Evolutionary conservation across 2,888 invertebrate genomes (phyloP).

Genomic region (Choreutis nemorana): DNA sequence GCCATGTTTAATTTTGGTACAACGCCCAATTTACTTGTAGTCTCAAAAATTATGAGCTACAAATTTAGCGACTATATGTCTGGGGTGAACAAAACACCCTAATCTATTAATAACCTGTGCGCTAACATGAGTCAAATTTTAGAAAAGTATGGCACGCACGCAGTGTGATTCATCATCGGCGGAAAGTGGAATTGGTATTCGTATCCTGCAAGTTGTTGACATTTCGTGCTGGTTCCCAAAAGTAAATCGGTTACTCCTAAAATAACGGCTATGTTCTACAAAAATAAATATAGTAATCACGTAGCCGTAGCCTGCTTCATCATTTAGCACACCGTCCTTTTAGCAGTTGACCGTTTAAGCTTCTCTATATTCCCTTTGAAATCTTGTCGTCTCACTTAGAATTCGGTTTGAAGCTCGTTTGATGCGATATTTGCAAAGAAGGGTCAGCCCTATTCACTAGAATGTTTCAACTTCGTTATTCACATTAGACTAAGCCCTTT

Average conservation of each 20-base stretch:
- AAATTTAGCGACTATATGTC: constrained; percentile 33
- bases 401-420: constrained; percentile 31
- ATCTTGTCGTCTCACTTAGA: constrained; percentile 15
- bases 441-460: constrained; percentile 51
- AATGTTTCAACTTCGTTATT: constrained; percentile 51
- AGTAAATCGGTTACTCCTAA: constrained; percentile 9
- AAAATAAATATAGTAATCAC: background rate
- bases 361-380: constrained; percentile 10
- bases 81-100: constrained; percentile 28
- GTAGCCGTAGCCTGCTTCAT: no score
- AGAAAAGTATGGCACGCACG: constrained; percentile 43
- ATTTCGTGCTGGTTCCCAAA: constrained; percentile 35
- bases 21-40: constrained; percentile 21
- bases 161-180: constrained; percentile 48
- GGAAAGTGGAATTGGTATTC: constrained; percentile 40
- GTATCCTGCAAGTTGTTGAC: constrained; percentile 48
- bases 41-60: no score
- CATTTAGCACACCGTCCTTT: no score
- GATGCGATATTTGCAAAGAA: constrained; percentile 31
- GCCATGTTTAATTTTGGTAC: constrained; percentile 42
- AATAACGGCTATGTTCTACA: background rate
- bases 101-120: constrained; percentile 28
- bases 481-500: constrained; percentile 50
- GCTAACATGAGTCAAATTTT: constrained; percentile 19
- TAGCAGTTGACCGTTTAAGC: no score